Evolutionary conservation across 2,113 vertebrate genomes (phyloP).

Genomic region (Malurus melanocephalus): DNA sequence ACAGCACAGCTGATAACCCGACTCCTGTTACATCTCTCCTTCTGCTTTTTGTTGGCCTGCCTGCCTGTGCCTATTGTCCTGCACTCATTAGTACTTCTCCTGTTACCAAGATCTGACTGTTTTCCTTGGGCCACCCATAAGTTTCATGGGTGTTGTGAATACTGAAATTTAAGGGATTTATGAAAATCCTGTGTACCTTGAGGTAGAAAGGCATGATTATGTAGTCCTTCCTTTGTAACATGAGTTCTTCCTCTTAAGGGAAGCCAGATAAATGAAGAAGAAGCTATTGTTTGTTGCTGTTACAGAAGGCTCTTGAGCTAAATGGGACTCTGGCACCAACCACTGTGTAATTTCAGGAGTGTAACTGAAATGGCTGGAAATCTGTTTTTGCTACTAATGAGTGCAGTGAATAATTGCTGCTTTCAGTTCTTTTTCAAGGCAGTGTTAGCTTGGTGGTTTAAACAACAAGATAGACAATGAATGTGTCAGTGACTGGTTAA

Average conservation of each 20-base stretch:
- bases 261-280: conserved; percentile 21
- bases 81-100: neutral
- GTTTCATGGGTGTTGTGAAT: neutral
- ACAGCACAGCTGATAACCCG: neutral
- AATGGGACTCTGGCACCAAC: conserved; percentile 4
- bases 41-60: conserved; percentile 8
- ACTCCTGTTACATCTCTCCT: neutral
- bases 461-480: neutral
- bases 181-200: neutral
- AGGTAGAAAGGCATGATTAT: neutral
- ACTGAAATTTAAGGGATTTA: neutral
- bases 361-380: neutral
- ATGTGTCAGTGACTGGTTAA: neutral
- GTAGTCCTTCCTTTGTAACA: neutral
- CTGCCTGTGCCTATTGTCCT: neutral
- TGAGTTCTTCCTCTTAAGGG: conserved; percentile 16
- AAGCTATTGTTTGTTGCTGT: conserved; percentile 23
- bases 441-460: neutral
- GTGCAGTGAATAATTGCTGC: neutral
- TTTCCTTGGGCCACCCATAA: neutral
- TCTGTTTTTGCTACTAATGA: neutral
- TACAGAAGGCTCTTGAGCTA: conserved; percentile 22
- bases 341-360: neutral
- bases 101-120: neutral
- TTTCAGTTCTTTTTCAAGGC: neutral